A percentile compares a stretch with the other conserved stretches of the same genome.
phyloP scores from a whole-genome alignment of 2,888 invertebrate genomes.

The Ceraclea dissimilis region DNA sequence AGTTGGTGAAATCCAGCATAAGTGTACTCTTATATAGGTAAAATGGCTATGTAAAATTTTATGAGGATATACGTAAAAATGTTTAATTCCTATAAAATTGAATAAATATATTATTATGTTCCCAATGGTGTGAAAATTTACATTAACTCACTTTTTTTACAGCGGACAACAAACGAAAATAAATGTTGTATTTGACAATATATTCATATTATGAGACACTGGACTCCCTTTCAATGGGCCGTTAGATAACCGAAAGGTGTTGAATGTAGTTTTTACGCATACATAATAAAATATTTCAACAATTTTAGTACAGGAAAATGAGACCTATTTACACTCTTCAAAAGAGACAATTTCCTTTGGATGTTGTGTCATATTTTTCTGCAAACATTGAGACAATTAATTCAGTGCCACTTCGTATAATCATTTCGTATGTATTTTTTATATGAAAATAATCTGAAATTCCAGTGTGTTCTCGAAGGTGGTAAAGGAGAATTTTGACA shows the following conservation, averaged over 20 bases:
- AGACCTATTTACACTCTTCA: no score
- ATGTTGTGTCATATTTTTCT: background rate
- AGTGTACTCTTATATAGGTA: no score
- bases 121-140: background rate
- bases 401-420: background rate
- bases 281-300: background rate
- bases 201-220: background rate
- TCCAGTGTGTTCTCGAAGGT: background rate
- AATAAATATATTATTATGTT: background rate
- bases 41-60: no score
- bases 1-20: no score
- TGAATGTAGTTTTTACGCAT: background rate
- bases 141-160: background rate
- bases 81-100: background rate
- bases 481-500: background rate
- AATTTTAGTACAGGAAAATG: background rate
- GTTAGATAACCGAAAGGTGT: background rate
- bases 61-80: background rate
- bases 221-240: background rate
- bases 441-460: background rate
- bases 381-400: background rate
- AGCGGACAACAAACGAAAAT: background rate
- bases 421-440: background rate
- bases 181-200: background rate
- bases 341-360: no score